These are phyloP conservation scores for Acleris holmiana DNA, from an alignment of 2,888 invertebrate genomes.

Conservation along the genomic window DNA sequence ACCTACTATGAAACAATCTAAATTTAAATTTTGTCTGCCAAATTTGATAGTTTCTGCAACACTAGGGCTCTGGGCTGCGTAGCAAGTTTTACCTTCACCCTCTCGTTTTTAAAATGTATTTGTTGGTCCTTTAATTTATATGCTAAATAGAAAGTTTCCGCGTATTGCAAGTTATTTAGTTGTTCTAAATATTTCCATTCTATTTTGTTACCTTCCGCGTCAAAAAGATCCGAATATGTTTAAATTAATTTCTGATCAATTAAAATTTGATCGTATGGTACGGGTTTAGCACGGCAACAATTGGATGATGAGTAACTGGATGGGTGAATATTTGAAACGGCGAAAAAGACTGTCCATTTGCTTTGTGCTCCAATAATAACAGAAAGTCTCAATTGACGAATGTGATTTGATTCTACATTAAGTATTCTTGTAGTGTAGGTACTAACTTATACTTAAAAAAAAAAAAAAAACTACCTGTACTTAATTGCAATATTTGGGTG, in stretches of 20 bases:
- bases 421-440: too few species aligned
- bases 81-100: slow-evolving; percentile 32
- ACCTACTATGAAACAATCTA: slow-evolving; percentile 9
- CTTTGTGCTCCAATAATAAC: too few species aligned
- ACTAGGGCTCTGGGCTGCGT: slow-evolving; percentile 33
- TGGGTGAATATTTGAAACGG: too few species aligned
- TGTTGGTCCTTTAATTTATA: slow-evolving; percentile 16
- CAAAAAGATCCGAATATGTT: slow-evolving; percentile 20
- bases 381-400: too few species aligned
- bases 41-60: slow-evolving; percentile 34
- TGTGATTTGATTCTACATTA: too few species aligned
- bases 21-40: slow-evolving; percentile 7
- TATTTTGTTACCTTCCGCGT: slow-evolving; percentile 16
- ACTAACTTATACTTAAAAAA: too few species aligned
- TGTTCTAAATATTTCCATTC: slow-evolving; percentile 2
- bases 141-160: slow-evolving; percentile 15
- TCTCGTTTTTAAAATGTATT: slow-evolving; percentile 24
- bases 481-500: too few species aligned
- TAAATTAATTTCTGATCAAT: slow-evolving; percentile 38
- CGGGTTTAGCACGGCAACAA: too few species aligned
- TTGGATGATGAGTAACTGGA: too few species aligned
- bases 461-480: too few species aligned
- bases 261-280: too few species aligned
- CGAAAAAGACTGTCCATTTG: too few species aligned
- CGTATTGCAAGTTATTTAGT: slow-evolving; percentile 14